Conservation (phyloP, 1,140 invertebrate species). For the Magallana angulata region DNA sequence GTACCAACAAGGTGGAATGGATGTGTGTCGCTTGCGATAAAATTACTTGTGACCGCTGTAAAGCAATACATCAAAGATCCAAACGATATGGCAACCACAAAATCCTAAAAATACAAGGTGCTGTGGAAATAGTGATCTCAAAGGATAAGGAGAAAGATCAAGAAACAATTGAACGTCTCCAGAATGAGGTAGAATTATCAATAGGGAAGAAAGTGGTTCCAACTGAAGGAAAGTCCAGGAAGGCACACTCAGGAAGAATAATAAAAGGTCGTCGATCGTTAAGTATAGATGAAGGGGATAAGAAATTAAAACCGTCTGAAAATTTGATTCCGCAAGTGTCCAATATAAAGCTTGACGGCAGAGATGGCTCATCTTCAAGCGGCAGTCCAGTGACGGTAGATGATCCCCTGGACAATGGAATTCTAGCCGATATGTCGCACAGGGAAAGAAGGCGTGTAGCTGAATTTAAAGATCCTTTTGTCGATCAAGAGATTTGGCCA, state of each 20-base stretch:
- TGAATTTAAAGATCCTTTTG: conserved; percentile 8
- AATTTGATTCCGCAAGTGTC: conserved; percentile 13
- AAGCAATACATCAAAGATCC: conserved; percentile 5
- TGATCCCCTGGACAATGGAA: not conserved
- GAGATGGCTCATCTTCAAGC: conserved; percentile 6
- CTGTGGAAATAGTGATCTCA: conserved; percentile 30
- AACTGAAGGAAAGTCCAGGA: not conserved
- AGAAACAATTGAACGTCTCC: not conserved
- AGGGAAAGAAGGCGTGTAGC: conserved; percentile 23
- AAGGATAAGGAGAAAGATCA: conserved; percentile 11
- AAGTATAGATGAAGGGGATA: conserved; percentile 6
- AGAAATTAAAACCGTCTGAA: not conserved
- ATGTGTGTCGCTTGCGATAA: conserved; percentile 41
- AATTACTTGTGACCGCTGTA: conserved; percentile 36
- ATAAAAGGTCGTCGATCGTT: conserved; percentile 5
- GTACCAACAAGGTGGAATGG: conserved; percentile 8
- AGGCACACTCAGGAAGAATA: not conserved
- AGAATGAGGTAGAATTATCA: not conserved
- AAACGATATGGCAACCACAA: conserved; percentile 26
- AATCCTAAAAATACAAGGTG: conserved; percentile 37
- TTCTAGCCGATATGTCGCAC: conserved; percentile 18
- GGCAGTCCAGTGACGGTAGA: not conserved
- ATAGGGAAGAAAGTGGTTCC: not conserved
- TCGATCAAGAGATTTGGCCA: conserved; percentile 10
- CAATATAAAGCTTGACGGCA: not conserved